phyloP scores from a whole-genome alignment of 2,888 invertebrate species.

The Ptilodon capucinus region DNA sequence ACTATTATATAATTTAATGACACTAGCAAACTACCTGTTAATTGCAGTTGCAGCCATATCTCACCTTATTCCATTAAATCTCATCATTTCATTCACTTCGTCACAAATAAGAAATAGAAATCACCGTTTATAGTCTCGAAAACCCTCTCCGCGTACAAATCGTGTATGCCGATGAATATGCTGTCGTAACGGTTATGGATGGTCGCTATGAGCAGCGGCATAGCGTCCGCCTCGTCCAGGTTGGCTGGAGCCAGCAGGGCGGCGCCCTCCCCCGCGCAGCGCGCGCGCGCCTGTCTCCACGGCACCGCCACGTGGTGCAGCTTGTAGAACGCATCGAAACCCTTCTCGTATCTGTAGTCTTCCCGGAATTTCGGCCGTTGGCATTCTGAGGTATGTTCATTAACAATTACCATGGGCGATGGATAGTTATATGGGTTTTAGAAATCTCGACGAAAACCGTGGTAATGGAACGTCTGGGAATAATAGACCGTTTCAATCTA shows the following conservation, averaged over 20 bases:
- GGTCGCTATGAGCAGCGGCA: slow-evolving; percentile 40
- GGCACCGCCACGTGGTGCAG: slow-evolving; percentile 37
- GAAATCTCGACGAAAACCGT: too few species aligned
- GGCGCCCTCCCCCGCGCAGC: slow-evolving; percentile 50
- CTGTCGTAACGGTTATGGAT: slow-evolving; percentile 41
- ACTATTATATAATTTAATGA: too few species aligned
- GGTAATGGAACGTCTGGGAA: too few species aligned
- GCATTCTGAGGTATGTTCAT: slow-evolving; percentile 24
- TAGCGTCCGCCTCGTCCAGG: slow-evolving; percentile 50
- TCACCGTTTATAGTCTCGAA: slow-evolving; percentile 50
- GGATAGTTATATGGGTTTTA: too few species aligned
- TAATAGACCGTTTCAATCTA: too few species aligned
- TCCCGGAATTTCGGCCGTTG: slow-evolving; percentile 46
- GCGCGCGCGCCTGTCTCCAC: slow-evolving; percentile 45
- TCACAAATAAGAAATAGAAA: slow-evolving; percentile 6
- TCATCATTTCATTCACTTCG: too few species aligned
- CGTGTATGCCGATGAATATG: slow-evolving; percentile 51
- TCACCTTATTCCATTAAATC: too few species aligned
- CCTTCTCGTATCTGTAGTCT: slow-evolving; percentile 53
- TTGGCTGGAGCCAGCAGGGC: slow-evolving; percentile 45
- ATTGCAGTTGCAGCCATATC: too few species aligned
- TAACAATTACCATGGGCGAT: too few species aligned
- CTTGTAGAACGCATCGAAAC: slow-evolving; percentile 52
- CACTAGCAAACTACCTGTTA: too few species aligned
- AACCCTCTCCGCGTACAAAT: slow-evolving; percentile 48